phyloP scores from a whole-genome alignment of 2,797 vertebrate genomes.

The Hydrocynus forskahlii region DNA sequence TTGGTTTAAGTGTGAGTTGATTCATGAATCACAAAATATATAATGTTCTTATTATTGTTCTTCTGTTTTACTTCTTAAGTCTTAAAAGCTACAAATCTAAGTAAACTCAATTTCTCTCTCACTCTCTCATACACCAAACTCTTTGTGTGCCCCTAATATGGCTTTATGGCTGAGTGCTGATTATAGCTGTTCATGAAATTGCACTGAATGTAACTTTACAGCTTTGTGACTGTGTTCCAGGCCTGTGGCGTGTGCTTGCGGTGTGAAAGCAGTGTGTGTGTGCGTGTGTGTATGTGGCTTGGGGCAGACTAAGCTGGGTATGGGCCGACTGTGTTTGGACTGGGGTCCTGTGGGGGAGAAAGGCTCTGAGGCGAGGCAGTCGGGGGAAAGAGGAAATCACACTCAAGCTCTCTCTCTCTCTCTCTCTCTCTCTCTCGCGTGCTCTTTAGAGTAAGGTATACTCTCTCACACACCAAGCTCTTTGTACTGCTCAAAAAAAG shows the following conservation, averaged over 20 bases:
- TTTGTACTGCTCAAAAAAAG: not conserved
- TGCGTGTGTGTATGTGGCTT: slow-evolving; percentile 12
- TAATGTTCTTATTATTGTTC: too few relatives aligned
- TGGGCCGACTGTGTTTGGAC: slow-evolving; percentile 67
- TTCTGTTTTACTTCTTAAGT: too few relatives aligned
- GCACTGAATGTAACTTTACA: not conserved
- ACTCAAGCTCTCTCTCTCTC: slow-evolving; percentile 67
- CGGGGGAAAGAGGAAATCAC: slow-evolving; percentile 72
- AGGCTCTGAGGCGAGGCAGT: slow-evolving; percentile 78
- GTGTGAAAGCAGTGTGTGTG: slow-evolving; percentile 17
- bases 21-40: too few relatives aligned
- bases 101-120: not conserved
- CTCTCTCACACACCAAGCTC: not conserved
- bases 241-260: not conserved
- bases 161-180: not conserved
- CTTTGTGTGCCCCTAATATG: not conserved
- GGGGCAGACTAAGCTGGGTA: slow-evolving; percentile 32
- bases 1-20: too few relatives aligned
- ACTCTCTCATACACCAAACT: not conserved
- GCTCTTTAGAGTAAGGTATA: not conserved
- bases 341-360: slow-evolving; percentile 76
- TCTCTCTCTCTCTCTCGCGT: not conserved
- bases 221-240: not conserved
- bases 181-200: not conserved
- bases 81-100: too few relatives aligned